Percentiles rank a stretch among this genome's conserved stretches.
Evolutionary conservation across 2,888 invertebrate species (phyloP).

Genomic region (Hemicrepidius hirtus): DNA sequence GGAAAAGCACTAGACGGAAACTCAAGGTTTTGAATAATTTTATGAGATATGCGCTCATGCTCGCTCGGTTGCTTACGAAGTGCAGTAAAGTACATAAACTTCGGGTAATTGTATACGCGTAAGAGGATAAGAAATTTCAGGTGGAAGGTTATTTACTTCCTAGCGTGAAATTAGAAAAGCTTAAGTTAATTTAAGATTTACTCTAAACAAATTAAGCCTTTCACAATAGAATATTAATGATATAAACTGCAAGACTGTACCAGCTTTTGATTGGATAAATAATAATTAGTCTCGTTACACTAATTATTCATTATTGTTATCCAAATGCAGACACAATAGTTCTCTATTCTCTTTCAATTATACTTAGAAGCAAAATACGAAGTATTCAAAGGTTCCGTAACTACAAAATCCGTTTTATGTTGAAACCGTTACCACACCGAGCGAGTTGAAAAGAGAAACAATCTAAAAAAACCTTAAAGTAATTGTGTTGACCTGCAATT

Average conservation of each 20-base stretch:
- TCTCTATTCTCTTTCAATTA: no score
- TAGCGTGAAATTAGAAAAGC: slow-evolving; percentile 62
- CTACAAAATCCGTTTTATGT: no score
- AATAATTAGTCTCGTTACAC: no score
- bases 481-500: no score
- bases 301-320: no score
- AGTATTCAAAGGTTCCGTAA: no score
- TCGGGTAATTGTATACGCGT: slow-evolving; percentile 59
- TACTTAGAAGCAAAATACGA: no score
- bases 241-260: not conserved
- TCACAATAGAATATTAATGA: slow-evolving; percentile 37
- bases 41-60: slow-evolving; percentile 47
- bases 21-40: slow-evolving; percentile 48
- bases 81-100: slow-evolving; percentile 58
- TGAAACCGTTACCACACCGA: no score
- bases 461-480: no score
- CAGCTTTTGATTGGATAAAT: no score
- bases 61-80: slow-evolving; percentile 52
- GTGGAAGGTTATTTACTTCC: slow-evolving; percentile 64
- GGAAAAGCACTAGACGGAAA: slow-evolving; percentile 42
- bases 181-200: slow-evolving; percentile 60
- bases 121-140: slow-evolving; percentile 64
- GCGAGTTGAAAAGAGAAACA: no score
- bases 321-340: no score
- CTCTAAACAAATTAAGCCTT: slow-evolving; percentile 43